phyloP scores from a whole-genome alignment of 2,888 invertebrate species.

The Molanna angustata region DNA sequence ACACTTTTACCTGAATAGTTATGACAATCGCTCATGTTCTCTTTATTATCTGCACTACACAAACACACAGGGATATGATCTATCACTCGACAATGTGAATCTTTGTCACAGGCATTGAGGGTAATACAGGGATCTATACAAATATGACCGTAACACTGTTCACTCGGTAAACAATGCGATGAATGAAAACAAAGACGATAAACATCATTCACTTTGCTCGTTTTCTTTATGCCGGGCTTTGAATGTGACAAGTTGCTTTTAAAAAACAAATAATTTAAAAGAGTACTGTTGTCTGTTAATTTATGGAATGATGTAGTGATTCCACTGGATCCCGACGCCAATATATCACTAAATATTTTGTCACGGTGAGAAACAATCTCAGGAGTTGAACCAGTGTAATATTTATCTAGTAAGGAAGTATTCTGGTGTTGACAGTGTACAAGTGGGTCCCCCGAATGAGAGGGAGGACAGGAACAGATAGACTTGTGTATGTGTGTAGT shows the following conservation, averaged over 20 bases:
- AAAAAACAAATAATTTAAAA: too few species aligned
- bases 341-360: too few species aligned
- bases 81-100: conserved; percentile 49
- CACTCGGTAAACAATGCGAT: conserved; percentile 44
- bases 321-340: conserved; percentile 6
- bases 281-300: not conserved
- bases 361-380: too few species aligned
- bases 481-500: conserved; percentile 40
- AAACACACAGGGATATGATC: conserved; percentile 57
- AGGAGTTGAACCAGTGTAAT: conserved; percentile 5
- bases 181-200: conserved; percentile 17
- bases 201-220: conserved; percentile 29
- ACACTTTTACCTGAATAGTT: conserved; percentile 29
- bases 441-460: too few species aligned
- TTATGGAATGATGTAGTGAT: conserved; percentile 1
- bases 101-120: conserved; percentile 45
- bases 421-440: too few species aligned
- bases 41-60: conserved; percentile 43
- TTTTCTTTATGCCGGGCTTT: conserved; percentile 30
- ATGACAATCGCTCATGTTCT: conserved; percentile 31
- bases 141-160: conserved; percentile 48
- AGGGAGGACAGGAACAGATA: conserved; percentile 13
- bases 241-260: too few species aligned
- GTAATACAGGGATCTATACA: conserved; percentile 55
- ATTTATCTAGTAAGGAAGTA: conserved; percentile 7